Conservation (phyloP, 2,797 vertebrate species). For the Microhierax caerulescens region DNA sequence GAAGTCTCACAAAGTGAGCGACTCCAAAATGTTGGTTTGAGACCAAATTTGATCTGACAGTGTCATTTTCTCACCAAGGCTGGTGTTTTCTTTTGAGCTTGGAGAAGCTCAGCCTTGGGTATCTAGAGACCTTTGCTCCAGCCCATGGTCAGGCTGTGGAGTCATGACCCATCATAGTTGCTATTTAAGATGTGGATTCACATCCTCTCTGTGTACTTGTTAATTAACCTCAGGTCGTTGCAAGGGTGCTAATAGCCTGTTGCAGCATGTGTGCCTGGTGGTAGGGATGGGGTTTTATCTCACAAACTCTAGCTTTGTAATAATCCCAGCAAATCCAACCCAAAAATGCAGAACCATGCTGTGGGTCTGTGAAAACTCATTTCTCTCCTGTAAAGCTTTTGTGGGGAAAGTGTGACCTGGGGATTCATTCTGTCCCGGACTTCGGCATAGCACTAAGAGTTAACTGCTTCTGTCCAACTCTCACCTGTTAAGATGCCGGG, state of each 20-base stretch:
- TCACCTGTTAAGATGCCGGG: constrained; percentile 17
- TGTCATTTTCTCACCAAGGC: not conserved
- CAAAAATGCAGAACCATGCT: not conserved
- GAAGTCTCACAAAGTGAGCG: not conserved
- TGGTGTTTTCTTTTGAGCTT: not conserved
- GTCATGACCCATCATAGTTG: not conserved
- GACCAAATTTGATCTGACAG: not conserved
- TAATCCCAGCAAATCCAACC: not conserved
- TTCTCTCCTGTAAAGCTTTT: not conserved
- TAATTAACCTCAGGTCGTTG: not conserved
- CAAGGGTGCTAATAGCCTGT: not conserved
- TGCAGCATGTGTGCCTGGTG: not conserved
- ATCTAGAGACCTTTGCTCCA: not conserved
- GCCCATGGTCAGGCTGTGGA: not conserved
- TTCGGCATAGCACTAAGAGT: constrained; percentile 64
- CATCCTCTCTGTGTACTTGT: not conserved
- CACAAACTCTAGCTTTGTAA: not conserved
- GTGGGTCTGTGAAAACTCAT: not conserved
- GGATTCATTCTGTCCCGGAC: not conserved
- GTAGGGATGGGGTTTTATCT: not conserved
- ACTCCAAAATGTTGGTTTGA: fast-evolving
- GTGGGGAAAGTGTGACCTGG: not conserved
- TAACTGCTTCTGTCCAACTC: constrained; percentile 77
- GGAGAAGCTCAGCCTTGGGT: not conserved
- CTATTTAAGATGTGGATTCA: not conserved